phyloP scores from a whole-genome alignment of 2,113 vertebrate genomes.

The Phainopepla nitens region DNA sequence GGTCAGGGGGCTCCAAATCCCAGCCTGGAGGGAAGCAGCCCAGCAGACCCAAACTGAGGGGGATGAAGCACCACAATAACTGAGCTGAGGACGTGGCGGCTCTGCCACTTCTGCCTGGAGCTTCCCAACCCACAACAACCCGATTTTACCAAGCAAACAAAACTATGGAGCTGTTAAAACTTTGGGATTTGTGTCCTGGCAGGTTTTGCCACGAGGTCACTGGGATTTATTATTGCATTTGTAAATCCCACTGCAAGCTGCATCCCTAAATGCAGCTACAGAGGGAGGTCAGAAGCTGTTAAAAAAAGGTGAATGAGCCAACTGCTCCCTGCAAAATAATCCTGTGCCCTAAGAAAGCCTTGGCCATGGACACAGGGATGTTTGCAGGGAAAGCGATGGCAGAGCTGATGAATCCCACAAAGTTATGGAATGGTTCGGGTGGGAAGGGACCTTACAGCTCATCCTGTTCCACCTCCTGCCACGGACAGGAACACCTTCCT shows the following conservation, averaged over 20 bases:
- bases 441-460: background rate
- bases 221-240: background rate
- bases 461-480: background rate
- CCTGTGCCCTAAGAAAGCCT: background rate
- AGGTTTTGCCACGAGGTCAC: background rate
- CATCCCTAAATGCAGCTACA: background rate
- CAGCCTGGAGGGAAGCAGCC: background rate
- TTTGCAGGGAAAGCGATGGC: background rate
- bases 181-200: background rate
- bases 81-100: background rate
- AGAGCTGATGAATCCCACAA: background rate
- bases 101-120: background rate
- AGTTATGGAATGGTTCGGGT: background rate
- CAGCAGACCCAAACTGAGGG: background rate
- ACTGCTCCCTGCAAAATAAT: background rate
- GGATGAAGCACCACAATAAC: background rate
- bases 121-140: background rate
- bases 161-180: background rate
- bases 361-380: fast-evolving
- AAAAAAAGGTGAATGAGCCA: background rate
- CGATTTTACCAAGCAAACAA: background rate
- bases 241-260: background rate
- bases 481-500: background rate
- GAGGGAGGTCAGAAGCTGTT: background rate
- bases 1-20: background rate